Evolutionary conservation across 2,113 vertebrate species (phyloP).

Genomic region (Benitochromis conjunctus): DNA sequence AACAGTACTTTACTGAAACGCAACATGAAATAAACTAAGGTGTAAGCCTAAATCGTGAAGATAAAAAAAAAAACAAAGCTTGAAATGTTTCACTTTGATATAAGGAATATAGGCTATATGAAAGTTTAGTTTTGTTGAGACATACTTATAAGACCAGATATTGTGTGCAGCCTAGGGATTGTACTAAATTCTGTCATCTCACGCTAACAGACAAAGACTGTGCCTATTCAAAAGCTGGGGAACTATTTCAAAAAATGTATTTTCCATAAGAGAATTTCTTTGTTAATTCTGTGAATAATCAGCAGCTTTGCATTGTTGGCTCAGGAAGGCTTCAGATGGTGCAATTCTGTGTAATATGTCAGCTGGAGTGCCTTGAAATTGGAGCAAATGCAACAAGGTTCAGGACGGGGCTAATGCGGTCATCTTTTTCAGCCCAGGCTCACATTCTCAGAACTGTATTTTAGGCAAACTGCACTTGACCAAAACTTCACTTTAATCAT

Average conservation of each 20-base stretch:
- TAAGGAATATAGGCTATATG: not conserved
- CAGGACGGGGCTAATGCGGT: conserved; percentile 6
- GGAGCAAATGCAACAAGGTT: conserved; percentile 29
- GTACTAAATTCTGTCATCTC: not conserved
- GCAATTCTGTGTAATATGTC: conserved; percentile 45
- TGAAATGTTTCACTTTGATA: not conserved
- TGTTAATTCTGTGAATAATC: not conserved
- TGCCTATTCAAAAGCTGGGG: not conserved
- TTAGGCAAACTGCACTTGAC: not conserved
- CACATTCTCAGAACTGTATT: not conserved
- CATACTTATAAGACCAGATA: not conserved
- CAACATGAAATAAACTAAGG: not conserved
- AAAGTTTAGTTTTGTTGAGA: rapidly evolving
- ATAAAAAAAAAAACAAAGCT: not conserved
- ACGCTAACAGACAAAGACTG: not conserved
- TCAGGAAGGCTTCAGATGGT: conserved; percentile 34
- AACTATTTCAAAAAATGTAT: not conserved
- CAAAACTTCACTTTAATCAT: not conserved
- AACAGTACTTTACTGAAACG: not conserved
- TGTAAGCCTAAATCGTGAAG: not conserved
- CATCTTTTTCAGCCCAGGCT: not conserved
- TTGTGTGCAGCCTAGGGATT: not conserved
- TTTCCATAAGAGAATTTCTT: not conserved
- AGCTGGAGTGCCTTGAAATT: conserved; percentile 31
- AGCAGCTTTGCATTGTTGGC: conserved; percentile 1